Percentiles rank a stretch among this genome's conserved stretches.
These are phyloP conservation scores for Mesochorus sp. DNA, from an alignment of 2,888 invertebrate species.

Conservation along the genomic window DNA sequence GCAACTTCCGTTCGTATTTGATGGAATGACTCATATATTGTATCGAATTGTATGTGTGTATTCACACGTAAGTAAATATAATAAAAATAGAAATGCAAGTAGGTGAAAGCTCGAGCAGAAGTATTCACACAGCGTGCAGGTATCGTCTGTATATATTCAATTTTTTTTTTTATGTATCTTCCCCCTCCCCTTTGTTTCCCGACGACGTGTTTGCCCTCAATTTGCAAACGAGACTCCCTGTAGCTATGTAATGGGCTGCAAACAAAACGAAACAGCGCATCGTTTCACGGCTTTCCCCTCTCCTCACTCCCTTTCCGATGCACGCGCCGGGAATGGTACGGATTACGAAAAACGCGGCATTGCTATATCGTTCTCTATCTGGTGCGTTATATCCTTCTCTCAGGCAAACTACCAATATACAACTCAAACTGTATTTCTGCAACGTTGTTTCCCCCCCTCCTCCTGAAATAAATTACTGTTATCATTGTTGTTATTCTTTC, in stretches of 20 bases:
- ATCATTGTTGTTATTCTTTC: too few relatives aligned
- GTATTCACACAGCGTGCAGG: background rate
- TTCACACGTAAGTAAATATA: slow-evolving; percentile 4
- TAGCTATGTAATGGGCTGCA: slow-evolving; percentile 56
- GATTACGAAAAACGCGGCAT: slow-evolving; percentile 49
- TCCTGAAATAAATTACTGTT: too few relatives aligned
- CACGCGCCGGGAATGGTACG: slow-evolving; percentile 36
- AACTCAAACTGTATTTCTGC: background rate
- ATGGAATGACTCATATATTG: too few relatives aligned
- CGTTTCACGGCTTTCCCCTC: slow-evolving; percentile 54
- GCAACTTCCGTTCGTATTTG: too few relatives aligned
- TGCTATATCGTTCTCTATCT: too few relatives aligned
- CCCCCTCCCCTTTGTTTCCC: slow-evolving; percentile 42
- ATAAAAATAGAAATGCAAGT: background rate
- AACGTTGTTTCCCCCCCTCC: too few relatives aligned
- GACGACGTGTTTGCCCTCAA: slow-evolving; percentile 57
- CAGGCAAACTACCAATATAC: slow-evolving; percentile 2
- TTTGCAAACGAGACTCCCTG: slow-evolving; percentile 52
- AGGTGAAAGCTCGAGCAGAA: background rate
- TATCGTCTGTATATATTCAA: slow-evolving; percentile 14
- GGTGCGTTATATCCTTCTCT: slow-evolving; percentile 19
- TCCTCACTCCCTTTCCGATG: slow-evolving; percentile 13
- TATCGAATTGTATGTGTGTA: too few relatives aligned
- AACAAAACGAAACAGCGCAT: slow-evolving; percentile 58
- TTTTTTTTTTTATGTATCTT: too few relatives aligned